Evolutionary conservation across 2,113 vertebrate species (phyloP), one percentile per base, ranked within the genome.

Genomic region (Malurus melanocephalus): DNA sequence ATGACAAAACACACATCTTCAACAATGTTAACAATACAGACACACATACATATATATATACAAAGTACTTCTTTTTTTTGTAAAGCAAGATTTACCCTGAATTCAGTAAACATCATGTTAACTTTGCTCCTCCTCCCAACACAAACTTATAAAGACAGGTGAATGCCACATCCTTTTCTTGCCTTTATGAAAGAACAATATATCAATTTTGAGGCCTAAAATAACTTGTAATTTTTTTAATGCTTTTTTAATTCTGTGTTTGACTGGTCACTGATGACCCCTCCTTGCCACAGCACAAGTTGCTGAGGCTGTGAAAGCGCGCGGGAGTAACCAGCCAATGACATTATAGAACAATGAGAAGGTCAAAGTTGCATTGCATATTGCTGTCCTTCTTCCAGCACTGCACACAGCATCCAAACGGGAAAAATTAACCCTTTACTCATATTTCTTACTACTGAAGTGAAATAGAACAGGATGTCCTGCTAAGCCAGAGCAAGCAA

Each of bases 341-440:
- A 93, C 79, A 87, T 93, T 94, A 91, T 15, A 73, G 65, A 80
- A 83, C 78, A 94, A 88, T 59, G 67, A 92, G 93, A 90, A 95
- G 82, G 95, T 85, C 91, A 92, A 60, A 90, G 49, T 42, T 74
- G 51, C 53, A 88, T 88, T 73, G 62, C 64, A 77, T 80, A 91
- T 60, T 60, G 68, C 59, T 85, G 51, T 85, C 88, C 67, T 92
- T 93, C 88, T 88, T 84, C 66, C 85, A 94, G 88, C 93, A 74
- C 43, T 52, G 46, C 46, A 57, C 52, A 40, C 69, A 30, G 46
- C 78, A 85, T 79, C 87, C 51, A 82, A 92, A 84, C 52, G 42
- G 88, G 76, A 60, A 91, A 95, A 94, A 92, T 97, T 97, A 97
- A 96, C 95, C 94, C 91, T 92, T 93, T 64, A 30, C 40, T 74